Base-by-base conservation (phyloP, 2,888 invertebrate species). In the Pammene fasciana region DNA sequence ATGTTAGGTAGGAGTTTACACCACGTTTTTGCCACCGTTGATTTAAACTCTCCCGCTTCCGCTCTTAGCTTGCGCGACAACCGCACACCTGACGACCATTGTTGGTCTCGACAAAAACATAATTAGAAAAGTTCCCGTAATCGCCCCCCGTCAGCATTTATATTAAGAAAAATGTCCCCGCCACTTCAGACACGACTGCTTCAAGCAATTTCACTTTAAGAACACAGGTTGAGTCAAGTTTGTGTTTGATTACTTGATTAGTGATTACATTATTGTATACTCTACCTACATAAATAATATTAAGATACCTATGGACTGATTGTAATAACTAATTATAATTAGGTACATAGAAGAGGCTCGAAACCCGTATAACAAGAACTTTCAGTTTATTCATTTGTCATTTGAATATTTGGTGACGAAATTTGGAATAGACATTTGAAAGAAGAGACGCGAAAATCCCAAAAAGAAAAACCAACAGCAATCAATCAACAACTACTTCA, bases 81-180 rank as follows among this genome's bases (percentile, higher is more conserved):
- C 62, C 71, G 41, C 67, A 72, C 75, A 79, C 74, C 77, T 79
- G 76, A 72, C 74, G 78, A 70, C 74, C 76, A 73, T 76, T 76
- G 75, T 73, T 73, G 65, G 70, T 76, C 78, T 76, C 75, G 77
- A 80, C 80, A 82, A 83, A 81, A 85, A 83, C 80, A 82, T 85
- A 86, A 89, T 88, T 86, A 87, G 65, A 72, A 71, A 86, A 85
- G 81, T 82, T 84, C 75, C 75, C 76, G 76, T 78, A 77, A 79
- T 79, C 72, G 70, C 72, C 72, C 64, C 73, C 71, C 75, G 65
- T 65, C 73, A 74, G 78, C 79, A 81, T 65, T 59, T 65, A 45
- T 45, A 82, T 83, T 80, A 82, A 80, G 78, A 79, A 79, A 77
- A 79, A 77, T 82, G 78, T 79, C 76, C 79, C 82, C 80, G 81